Evolutionary conservation across 2,113 vertebrate genomes (phyloP).

Genomic region (Pelecanoides urinatrix): DNA sequence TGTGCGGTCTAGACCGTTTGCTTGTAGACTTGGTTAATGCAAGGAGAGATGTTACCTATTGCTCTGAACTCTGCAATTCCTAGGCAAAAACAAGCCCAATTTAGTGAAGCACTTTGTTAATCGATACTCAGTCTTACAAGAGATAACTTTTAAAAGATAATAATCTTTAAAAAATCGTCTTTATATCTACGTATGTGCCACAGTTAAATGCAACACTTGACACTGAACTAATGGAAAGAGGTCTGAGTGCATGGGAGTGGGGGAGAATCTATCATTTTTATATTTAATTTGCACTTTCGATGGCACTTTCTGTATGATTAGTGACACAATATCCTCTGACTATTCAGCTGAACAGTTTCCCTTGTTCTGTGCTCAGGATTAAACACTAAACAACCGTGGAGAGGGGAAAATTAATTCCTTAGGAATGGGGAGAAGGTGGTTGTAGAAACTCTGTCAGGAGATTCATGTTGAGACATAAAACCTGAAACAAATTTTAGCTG

Average conservation of each 20-base stretch:
- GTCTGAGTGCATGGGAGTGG: neutral
- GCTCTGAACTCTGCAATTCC: neutral
- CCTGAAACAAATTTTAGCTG: neutral
- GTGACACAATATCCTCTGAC: neutral
- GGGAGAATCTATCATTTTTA: neutral
- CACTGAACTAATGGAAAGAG: neutral
- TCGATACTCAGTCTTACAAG: neutral
- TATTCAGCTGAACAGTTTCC: neutral
- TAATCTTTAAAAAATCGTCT: neutral
- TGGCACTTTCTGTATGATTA: neutral
- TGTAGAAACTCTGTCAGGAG: neutral
- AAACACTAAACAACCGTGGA: neutral
- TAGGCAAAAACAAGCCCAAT: neutral
- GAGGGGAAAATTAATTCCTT: neutral
- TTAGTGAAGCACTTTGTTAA: neutral
- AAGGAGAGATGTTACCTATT: neutral
- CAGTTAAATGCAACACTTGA: neutral
- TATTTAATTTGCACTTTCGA: neutral
- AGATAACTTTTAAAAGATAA: neutral
- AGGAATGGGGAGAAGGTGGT: neutral
- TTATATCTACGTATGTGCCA: neutral
- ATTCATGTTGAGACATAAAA: neutral
- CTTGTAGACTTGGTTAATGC: neutral
- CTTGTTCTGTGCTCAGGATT: neutral
- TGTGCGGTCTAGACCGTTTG: neutral